Conservation (phyloP, 2,888 invertebrate species). For the Salticus scenicus region DNA sequence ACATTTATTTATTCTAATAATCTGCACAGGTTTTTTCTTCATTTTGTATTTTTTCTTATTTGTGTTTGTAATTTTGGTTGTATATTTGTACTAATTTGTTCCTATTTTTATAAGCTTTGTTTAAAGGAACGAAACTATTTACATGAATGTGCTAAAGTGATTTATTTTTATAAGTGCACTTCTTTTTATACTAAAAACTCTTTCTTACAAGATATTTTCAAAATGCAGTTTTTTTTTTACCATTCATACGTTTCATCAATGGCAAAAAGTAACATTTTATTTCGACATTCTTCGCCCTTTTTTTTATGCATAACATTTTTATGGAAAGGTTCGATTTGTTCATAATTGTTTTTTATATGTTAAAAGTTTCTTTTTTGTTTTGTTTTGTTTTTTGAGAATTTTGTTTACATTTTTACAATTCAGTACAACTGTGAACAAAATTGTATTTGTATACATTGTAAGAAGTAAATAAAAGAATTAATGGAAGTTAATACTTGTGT, state of each 20-base stretch:
- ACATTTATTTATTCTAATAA: conserved; percentile 2
- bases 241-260: too few species aligned
- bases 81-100: background rate
- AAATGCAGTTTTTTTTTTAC: too few species aligned
- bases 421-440: background rate
- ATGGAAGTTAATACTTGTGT: too few species aligned
- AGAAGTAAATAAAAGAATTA: background rate
- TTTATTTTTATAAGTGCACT: background rate
- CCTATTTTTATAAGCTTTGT: conserved; percentile 4
- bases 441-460: conserved; percentile 2
- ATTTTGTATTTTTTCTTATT: background rate
- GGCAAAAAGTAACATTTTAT: too few species aligned
- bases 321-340: too few species aligned
- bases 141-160: background rate
- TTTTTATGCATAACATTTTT: too few species aligned
- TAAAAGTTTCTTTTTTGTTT: background rate
- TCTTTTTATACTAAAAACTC: background rate
- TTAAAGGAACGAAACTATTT: background rate
- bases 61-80: background rate
- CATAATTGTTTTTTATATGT: background rate
- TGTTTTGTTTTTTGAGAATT: background rate
- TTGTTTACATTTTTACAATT: conserved; percentile 6
- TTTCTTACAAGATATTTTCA: background rate
- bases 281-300: too few species aligned
- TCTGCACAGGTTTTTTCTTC: too few species aligned